Evolutionary conservation across 2,888 invertebrate species (phyloP).

Genomic region (Lycaena phlaeas): DNA sequence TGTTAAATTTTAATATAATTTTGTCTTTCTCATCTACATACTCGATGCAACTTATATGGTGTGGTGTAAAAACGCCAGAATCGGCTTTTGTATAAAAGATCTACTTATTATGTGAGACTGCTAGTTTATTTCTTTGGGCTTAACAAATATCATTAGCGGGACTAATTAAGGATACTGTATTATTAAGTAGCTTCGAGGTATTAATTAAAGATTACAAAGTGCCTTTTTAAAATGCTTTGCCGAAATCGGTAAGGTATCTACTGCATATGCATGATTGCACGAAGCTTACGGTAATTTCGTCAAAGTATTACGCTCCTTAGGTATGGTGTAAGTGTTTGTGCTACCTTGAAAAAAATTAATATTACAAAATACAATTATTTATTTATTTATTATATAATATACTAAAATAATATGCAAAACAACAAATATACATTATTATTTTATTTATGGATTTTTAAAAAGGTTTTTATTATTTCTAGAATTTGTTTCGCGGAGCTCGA

Average conservation of each 20-base stretch:
- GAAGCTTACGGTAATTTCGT: no score
- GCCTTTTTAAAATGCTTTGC: conserved; percentile 9
- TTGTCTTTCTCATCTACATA: conserved; percentile 2
- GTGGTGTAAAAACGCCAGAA: not conserved
- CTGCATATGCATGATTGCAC: conserved; percentile 4
- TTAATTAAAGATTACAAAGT: conserved; percentile 11
- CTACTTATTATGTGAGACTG: not conserved
- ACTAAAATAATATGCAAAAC: no score
- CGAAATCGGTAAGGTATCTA: conserved; percentile 1
- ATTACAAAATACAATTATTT: no score
- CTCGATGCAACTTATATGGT: conserved; percentile 1
- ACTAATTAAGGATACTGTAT: not conserved
- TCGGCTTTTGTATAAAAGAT: not conserved
- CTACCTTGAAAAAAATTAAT: no score
- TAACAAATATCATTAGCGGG: not conserved
- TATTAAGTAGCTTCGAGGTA: conserved; percentile 6
- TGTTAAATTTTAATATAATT: conserved; percentile 6
- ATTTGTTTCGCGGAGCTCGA: no score
- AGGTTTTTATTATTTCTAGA: no score
- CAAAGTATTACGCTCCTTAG: no score
- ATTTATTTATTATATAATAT: no score
- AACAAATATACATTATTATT: no score
- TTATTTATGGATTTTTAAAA: no score
- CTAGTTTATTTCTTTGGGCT: conserved; percentile 2
- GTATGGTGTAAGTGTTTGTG: no score